Percentiles rank a stretch among this genome's conserved stretches.
phyloP scores from a whole-genome alignment of 2,797 vertebrate species.

The Huso huso region DNA sequence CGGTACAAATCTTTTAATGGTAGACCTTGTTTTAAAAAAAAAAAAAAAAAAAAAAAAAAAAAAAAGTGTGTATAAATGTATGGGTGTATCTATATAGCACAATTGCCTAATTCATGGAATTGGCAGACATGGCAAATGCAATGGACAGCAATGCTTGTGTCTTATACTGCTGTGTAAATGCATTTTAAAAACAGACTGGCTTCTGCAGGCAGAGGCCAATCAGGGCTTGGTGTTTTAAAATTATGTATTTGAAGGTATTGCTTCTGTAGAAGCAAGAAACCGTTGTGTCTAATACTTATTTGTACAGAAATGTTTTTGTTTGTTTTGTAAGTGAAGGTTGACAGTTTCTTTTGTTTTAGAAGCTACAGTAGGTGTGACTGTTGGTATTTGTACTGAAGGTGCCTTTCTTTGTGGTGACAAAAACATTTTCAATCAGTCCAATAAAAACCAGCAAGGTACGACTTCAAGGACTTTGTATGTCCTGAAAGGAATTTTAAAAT shows the following conservation, averaged over 20 bases:
- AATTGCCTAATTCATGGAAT: conserved; percentile 47
- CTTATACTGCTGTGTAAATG: conserved; percentile 65
- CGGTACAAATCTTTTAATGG: conserved; percentile 50
- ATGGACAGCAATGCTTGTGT: conserved; percentile 31
- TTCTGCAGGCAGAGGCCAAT: conserved; percentile 94
- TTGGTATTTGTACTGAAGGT: conserved; percentile 65
- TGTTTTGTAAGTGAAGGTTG: conserved; percentile 92
- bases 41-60: too few species aligned
- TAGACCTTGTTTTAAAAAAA: conserved; percentile 45
- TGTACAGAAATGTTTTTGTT: conserved; percentile 65
- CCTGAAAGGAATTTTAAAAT: conserved; percentile 67
- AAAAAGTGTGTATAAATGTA: too few species aligned
- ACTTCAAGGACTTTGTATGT: conserved; percentile 64
- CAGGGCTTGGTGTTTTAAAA: conserved; percentile 62
- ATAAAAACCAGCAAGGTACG: conserved; percentile 54
- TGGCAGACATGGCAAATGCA: conserved; percentile 34
- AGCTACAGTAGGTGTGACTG: conserved; percentile 79
- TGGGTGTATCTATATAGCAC: conserved; percentile 19
- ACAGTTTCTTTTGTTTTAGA: conserved; percentile 92
- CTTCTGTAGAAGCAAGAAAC: conserved; percentile 91
- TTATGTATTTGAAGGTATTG: conserved; percentile 89
- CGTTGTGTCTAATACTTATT: conserved; percentile 87
- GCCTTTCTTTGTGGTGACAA: conserved; percentile 65
- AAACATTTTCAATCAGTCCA: conserved; percentile 49
- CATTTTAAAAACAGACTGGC: conserved; percentile 75